Evolutionary conservation across 2,797 vertebrate genomes (phyloP).

Genomic region (Molothrus aeneus): DNA sequence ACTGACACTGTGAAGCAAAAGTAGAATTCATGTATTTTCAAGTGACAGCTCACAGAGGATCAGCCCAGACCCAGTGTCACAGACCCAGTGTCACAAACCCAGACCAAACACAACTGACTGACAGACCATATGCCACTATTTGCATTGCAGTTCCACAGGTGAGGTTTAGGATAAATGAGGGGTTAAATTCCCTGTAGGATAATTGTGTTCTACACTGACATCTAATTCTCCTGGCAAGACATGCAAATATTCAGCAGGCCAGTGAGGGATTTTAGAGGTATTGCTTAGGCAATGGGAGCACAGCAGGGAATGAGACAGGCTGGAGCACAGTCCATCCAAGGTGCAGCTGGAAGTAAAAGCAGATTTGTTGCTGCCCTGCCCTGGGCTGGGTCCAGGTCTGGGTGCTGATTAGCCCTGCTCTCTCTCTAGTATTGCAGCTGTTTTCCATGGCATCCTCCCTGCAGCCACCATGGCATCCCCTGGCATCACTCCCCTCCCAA

Average conservation of each 20-base stretch:
- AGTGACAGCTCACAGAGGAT: background rate
- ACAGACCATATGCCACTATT: background rate
- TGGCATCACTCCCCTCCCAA: background rate
- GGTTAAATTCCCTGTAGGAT: background rate
- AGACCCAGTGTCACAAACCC: background rate
- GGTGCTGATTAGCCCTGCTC: background rate
- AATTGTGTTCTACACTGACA: background rate
- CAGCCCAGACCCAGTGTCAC: background rate
- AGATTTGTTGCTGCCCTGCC: background rate
- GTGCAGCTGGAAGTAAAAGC: background rate
- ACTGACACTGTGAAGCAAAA: background rate
- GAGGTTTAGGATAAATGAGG: background rate
- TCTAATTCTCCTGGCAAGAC: background rate
- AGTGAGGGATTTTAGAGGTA: background rate
- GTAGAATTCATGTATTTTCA: background rate
- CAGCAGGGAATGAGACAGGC: background rate
- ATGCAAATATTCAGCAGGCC: background rate
- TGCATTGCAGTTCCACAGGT: background rate
- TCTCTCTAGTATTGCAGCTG: background rate
- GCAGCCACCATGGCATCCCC: accelerated
- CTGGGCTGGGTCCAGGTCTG: background rate
- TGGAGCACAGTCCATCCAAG: background rate
- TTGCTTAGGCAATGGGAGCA: background rate
- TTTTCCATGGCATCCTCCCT: background rate
- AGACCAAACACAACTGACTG: background rate